These are phyloP conservation scores for Dromas ardeola DNA, from an alignment of 2,113 vertebrate species.

Conservation along the genomic window DNA sequence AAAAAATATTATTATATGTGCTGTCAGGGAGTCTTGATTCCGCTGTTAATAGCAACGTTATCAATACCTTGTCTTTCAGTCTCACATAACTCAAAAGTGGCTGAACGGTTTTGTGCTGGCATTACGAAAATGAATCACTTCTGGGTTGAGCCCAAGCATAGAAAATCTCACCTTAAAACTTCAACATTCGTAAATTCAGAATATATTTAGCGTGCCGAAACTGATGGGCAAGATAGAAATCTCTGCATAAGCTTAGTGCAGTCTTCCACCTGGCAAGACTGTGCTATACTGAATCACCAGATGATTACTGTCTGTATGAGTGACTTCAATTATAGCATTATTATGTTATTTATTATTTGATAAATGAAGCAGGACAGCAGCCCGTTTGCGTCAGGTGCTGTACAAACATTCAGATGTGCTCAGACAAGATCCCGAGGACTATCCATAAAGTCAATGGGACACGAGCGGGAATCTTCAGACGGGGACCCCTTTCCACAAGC, in stretches of 20 bases:
- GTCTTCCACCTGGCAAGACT: not conserved
- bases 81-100: constrained; percentile 18
- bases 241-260: constrained; percentile 21
- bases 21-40: constrained; percentile 38
- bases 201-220: constrained; percentile 8
- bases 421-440: not conserved
- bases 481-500: not conserved
- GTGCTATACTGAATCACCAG: not conserved
- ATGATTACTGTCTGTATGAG: constrained; percentile 19
- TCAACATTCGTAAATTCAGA: not conserved
- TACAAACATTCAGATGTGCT: constrained; percentile 22
- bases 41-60: constrained; percentile 43
- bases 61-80: constrained; percentile 54
- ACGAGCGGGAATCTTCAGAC: not conserved
- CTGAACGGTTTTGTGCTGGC: constrained; percentile 25
- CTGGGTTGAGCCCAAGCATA: constrained; percentile 10
- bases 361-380: not conserved
- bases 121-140: constrained; percentile 4
- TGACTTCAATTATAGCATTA: constrained; percentile 26
- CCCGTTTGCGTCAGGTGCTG: not conserved
- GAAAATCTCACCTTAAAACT: constrained; percentile 49
- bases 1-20: not conserved
- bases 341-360: constrained; percentile 37
- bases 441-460: constrained; percentile 16
- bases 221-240: constrained; percentile 28